Base-by-base conservation (phyloP, 2,113 vertebrate genomes). In the Apistogramma diplotaenia region DNA sequence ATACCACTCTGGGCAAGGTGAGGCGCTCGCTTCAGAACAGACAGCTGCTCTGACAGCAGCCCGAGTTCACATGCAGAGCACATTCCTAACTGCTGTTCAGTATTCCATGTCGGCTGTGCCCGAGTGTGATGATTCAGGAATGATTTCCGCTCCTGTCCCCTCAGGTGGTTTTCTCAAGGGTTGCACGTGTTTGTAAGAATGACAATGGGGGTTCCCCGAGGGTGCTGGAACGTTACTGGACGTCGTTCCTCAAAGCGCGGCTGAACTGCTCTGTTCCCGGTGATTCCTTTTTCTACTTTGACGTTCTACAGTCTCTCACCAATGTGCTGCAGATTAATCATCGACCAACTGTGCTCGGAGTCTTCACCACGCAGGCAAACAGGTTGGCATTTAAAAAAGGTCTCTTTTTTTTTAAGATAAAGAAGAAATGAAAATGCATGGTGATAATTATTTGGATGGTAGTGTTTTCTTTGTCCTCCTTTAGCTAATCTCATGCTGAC, bases 181-280 rank as follows among this genome's bases (percentile, higher is more conserved):
- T 98, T n/a, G 97, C 95, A 0, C 96, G 97, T 0, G 97, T 99
- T 13, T 99, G 98, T 59, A 99, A 99, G 91, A 99, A 99, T 0
- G 98, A 99, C 93, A 95, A 95, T n/a, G 98, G 98, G 0, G 98
- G 98, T 1, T 98, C 98, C 0, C 97, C 97, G 0, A 91, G 98
- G 56, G 98, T 97, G 60, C 94, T 99, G 87, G 98, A 99, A 78
- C 96, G 96, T 3, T 97, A 98, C 85, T 99, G 98, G 98, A 99
- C 97, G 0, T 99, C 98, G 0, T 99, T 99, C 93, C 96, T 99
- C 60, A 99, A 99, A 91, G 96, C 97, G 3, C 96, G 98, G 51
- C 96, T 99, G 76, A 98, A 97, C 89, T 99, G 98, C 88, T 96
- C 98, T 0, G 93, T 99, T 2, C 97, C 98, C 0, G 98, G 98